A percentile compares a stretch with the other conserved stretches of the same genome.
Evolutionary conservation across 2,888 invertebrate species (phyloP).

Genomic region (Drosophila neotestacea): DNA sequence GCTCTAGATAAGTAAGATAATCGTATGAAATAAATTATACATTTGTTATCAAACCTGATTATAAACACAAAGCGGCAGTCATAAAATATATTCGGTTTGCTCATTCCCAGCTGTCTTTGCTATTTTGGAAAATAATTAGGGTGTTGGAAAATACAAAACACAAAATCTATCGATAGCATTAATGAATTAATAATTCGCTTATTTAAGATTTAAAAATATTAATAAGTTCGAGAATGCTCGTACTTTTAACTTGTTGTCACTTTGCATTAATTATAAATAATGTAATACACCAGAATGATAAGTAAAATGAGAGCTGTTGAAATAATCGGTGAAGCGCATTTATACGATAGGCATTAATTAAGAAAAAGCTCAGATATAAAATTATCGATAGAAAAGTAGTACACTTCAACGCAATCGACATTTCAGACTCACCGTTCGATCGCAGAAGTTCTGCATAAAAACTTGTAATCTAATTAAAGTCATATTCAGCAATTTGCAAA

Average conservation of each 20-base stretch:
- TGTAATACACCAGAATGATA: neutral
- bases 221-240: neutral
- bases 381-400: constrained; percentile 28
- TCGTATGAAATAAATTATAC: constrained; percentile 18
- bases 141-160: constrained; percentile 33
- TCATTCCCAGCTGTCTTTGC: constrained; percentile 23
- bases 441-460: constrained; percentile 4
- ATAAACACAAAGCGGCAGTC: constrained; percentile 14
- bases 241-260: neutral
- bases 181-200: neutral
- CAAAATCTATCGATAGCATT: constrained; percentile 31
- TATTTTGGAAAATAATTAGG: neutral
- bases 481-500: constrained; percentile 5
- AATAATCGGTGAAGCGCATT: neutral
- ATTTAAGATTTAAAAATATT: neutral
- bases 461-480: neutral
- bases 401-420: neutral
- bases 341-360: neutral
- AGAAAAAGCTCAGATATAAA: too few relatives aligned
- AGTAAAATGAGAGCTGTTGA: neutral
- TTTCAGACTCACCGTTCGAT: constrained; percentile 15
- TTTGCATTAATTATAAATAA: neutral
- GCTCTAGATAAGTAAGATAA: constrained; percentile 24
- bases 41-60: constrained; percentile 18
- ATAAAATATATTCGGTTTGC: constrained; percentile 21